Conservation (phyloP, 2,888 invertebrate genomes). For the Drosophila ochracea region DNA sequence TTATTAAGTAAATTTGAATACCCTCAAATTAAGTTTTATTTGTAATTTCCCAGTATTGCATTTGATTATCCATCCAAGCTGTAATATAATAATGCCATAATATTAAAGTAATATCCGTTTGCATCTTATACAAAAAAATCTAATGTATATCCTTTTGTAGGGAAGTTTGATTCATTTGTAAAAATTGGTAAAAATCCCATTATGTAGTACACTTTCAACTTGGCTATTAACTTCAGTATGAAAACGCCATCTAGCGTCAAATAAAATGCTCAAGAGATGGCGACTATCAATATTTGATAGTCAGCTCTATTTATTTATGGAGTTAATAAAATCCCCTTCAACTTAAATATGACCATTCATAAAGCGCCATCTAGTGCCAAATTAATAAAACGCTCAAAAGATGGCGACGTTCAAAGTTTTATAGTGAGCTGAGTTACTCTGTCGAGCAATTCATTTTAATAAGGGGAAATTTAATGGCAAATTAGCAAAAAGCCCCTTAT, state of each 20-base stretch:
- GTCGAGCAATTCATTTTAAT: neutral
- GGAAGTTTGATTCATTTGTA: neutral
- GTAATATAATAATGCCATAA: neutral
- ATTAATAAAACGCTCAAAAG: neutral
- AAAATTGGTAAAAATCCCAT: conserved; percentile 1
- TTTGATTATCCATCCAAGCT: neutral
- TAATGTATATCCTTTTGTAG: neutral
- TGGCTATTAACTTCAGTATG: neutral
- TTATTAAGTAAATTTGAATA: neutral
- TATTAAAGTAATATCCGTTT: neutral
- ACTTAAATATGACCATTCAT: no score
- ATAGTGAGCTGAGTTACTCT: neutral
- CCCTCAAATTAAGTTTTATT: neutral
- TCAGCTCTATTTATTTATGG: neutral
- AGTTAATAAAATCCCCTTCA: no score
- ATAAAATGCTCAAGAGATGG: neutral
- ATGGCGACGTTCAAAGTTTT: neutral
- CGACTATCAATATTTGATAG: neutral
- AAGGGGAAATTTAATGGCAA: neutral
- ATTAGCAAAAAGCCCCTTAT: neutral
- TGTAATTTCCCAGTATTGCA: neutral
- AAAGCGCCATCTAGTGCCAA: neutral
- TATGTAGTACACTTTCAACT: neutral
- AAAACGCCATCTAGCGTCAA: neutral
- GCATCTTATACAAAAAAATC: neutral